Percentiles rank a stretch among this genome's conserved stretches.
phyloP scores from a whole-genome alignment of 2,888 invertebrate species.

The Theretra japonica region DNA sequence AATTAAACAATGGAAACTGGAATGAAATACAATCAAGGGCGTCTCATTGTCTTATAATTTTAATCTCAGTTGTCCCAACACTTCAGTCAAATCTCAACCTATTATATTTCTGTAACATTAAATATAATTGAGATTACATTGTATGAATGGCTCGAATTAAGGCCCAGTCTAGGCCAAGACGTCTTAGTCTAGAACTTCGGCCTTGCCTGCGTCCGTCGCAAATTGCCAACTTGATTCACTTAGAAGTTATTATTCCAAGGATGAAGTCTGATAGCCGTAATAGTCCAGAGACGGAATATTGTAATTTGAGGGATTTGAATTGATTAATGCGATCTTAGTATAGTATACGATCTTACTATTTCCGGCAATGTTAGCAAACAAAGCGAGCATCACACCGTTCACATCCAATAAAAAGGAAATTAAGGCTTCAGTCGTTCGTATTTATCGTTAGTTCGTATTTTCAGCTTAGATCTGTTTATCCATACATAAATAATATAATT shows the following conservation, averaged over 20 bases:
- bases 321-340: not conserved
- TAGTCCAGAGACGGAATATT: not conserved
- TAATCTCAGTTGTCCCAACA: not conserved
- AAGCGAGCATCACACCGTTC: not conserved
- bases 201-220: not conserved
- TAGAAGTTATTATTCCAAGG: conserved; percentile 27
- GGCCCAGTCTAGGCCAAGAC: not conserved
- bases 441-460: too few relatives aligned
- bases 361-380: not conserved
- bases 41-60: not conserved
- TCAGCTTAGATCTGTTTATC: too few relatives aligned
- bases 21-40: too few relatives aligned
- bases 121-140: not conserved
- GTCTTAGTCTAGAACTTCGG: not conserved
- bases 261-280: not conserved
- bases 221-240: conserved; percentile 34
- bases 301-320: not conserved
- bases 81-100: too few relatives aligned
- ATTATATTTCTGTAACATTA: not conserved
- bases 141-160: not conserved
- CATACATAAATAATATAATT: too few relatives aligned
- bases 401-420: too few relatives aligned
- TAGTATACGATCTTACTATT: not conserved
- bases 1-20: too few relatives aligned
- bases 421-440: too few relatives aligned